Base-by-base conservation (phyloP, 2,888 invertebrate species). In the Pegoplata infirma region DNA sequence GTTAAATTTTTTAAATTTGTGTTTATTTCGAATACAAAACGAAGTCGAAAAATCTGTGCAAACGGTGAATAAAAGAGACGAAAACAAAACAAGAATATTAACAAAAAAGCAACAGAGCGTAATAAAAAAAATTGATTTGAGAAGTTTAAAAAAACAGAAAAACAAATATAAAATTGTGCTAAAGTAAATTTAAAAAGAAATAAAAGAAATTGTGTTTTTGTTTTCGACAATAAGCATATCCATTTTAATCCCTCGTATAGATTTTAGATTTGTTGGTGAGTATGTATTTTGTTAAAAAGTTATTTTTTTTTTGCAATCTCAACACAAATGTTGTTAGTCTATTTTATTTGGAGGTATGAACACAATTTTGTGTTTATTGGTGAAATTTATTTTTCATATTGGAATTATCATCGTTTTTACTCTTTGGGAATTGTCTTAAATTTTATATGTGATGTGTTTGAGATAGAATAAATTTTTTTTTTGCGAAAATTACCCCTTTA, bases 231-330 rank as follows among this genome's bases (percentile, higher is more conserved):
- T 17, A 44, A 17, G n/a, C n/a, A n/a, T 17, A 23, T 46, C 5
- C 14, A 51, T 49, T 28, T 53, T 14, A 4, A 14, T 64, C 17
- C 51, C 58, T 23, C 16, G 23, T 23, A 47, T 32, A 17, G n/a
- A n/a, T 46, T 49, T 53, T 21, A 36, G 28, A 64, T 58, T 68
- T 74, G 59, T 75, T 67, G 79, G 79, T 79, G 19, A 79, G 79
- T 79, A 55, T 8, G 32, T 36, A n/a, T 36, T 4, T 28, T 56
- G 21, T 55, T 47, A 25, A 61, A 28, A 14, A 5, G 12, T 16
- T 47, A 40, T 23, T 53, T 59, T 49, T 10, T 10, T 5, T 7
- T 7, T 7, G 17, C 23, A 14, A 44, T 58, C 10, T 44, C 14
- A 23, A 40, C 56, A 58, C n/a, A n/a, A n/a, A n/a, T n/a, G n/a